Evolutionary conservation across 2,888 invertebrate genomes (phyloP), one percentile per base, ranked within the genome.

Genomic region (Hartigia nigra): DNA sequence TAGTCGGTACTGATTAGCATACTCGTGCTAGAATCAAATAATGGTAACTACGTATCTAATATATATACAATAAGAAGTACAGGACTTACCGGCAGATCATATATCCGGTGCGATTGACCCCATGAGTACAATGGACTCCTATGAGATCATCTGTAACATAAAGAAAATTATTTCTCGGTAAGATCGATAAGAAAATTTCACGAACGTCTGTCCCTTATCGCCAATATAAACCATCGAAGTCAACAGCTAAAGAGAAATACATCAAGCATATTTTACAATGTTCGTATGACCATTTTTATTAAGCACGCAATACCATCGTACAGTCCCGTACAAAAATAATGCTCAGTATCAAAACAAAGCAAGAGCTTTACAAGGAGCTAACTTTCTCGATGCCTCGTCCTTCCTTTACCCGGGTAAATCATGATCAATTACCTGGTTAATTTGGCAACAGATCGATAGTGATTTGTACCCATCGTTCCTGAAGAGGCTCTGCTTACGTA

Each of bases 71-170:
- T 55, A 23, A 55, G 39, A 55, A 55, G 14, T 23, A 23, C 23
- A 55, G 23, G 74, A 80, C 87, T 86, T 94, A 96, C 87, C 95
- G 93, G 90, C 96, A 96, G 84, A 96, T 95, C 89, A 96, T 93
- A 89, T 95, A 96, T 5, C 96, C 96, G 12, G 96, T 96, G 82
- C 97, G 94, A 91, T 97, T 97, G 81, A 96, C 92, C 5, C 96
- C 96, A 88, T 96, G 96, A 1, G 96, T 97, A 90, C 97, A 97
- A 90, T 97, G 96, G 79, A 97, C 95, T 76, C 96, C 96, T 84
- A 97, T 93, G 81, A 96, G 88, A 83, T 93, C 93, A 88, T 94
- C 96, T 96, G 93, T 32, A 93, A 93, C 87, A 90, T 89, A 86
- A 84, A 76, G 84, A 79, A 81, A 88, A 85, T 78, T 88, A 84